phyloP scores from a whole-genome alignment of 1,140 invertebrate species.

The Tribolium castaneum region DNA sequence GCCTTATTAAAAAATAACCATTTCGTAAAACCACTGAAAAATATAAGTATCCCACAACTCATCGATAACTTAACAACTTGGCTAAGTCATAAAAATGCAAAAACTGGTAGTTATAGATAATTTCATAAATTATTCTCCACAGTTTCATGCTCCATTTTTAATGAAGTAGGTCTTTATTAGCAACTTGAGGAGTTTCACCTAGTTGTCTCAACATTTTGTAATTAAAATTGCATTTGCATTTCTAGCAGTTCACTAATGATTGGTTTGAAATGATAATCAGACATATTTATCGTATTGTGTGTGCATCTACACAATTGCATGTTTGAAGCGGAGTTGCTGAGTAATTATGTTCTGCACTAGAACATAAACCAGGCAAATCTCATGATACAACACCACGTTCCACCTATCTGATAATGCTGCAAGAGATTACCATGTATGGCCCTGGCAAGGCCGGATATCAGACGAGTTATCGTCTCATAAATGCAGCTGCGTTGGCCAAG shows the following conservation, averaged over 20 bases:
- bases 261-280: neutral
- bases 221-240: neutral
- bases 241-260: neutral
- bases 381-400: slow-evolving; percentile 14
- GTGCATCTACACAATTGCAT: neutral
- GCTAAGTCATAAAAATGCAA: neutral
- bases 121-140: neutral
- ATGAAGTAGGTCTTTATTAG: too few relatives aligned
- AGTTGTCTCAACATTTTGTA: neutral
- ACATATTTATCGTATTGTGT: neutral
- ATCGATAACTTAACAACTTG: neutral
- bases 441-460: neutral
- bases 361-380: slow-evolving; percentile 6
- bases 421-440: neutral
- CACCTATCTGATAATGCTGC: slow-evolving; percentile 1
- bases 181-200: too few relatives aligned
- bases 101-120: neutral
- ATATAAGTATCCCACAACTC: too few relatives aligned
- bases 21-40: neutral
- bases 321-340: neutral
- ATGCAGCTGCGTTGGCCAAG: neutral
- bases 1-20: neutral
- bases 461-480: neutral
- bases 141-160: neutral
- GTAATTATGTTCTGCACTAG: neutral